Conservation (phyloP, 2,888 invertebrate genomes). For the Cabera pusaria region DNA sequence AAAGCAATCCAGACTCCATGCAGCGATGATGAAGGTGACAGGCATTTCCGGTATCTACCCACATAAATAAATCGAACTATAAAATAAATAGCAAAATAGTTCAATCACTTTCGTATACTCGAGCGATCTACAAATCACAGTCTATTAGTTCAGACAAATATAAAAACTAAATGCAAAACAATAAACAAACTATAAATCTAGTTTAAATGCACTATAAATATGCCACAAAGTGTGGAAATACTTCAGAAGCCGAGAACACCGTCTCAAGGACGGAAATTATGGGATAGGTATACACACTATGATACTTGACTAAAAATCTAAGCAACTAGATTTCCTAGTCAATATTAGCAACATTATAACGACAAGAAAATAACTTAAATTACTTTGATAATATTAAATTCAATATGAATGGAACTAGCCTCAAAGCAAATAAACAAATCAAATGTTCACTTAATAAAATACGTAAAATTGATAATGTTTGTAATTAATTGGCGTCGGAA, state of each 20-base stretch:
- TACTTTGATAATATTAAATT: too few relatives aligned
- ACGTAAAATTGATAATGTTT: too few relatives aligned
- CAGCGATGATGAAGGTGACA: slow-evolving; percentile 10
- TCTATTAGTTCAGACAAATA: slow-evolving; percentile 34
- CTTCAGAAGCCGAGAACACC: slow-evolving; percentile 31
- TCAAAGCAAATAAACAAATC: not conserved
- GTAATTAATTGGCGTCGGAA: slow-evolving; percentile 17
- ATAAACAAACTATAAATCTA: slow-evolving; percentile 60
- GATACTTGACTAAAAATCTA: too few relatives aligned
- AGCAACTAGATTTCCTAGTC: too few relatives aligned
- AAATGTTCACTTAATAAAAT: not conserved
- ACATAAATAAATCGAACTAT: slow-evolving; percentile 11
- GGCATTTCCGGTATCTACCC: slow-evolving; percentile 11
- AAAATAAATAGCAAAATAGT: slow-evolving; percentile 20
- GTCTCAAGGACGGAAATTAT: slow-evolving; percentile 34
- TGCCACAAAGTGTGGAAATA: slow-evolving; percentile 42
- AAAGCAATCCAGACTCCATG: slow-evolving; percentile 8
- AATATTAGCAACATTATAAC: too few relatives aligned
- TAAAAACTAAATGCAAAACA: slow-evolving; percentile 47
- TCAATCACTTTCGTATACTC: slow-evolving; percentile 24
- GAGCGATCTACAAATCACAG: slow-evolving; percentile 34
- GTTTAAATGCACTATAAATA: slow-evolving; percentile 55
- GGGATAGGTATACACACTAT: too few relatives aligned
- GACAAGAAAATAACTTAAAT: too few relatives aligned
- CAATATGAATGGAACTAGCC: too few relatives aligned